Percentiles rank a stretch among this genome's conserved stretches.
phyloP scores from a whole-genome alignment of 1,140 invertebrate genomes.

The Lethrus apterus region DNA sequence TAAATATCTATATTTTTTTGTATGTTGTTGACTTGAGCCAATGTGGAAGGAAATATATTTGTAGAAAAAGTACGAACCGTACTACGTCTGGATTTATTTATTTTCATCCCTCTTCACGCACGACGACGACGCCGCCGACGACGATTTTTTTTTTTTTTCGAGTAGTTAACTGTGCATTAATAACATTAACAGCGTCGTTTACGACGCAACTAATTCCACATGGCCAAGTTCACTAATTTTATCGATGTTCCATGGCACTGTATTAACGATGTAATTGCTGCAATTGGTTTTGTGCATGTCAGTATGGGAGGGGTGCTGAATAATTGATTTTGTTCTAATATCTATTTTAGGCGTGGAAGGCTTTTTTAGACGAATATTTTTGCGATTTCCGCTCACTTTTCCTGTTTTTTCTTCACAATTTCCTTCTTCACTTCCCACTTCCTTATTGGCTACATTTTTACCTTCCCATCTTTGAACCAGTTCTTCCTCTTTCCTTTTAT shows the following conservation, averaged over 20 bases:
- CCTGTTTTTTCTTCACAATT: slow-evolving; percentile 3
- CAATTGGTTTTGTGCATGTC: too few species aligned
- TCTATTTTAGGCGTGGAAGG: too few species aligned
- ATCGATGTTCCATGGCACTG: slow-evolving; percentile 20
- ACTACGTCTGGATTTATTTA: neutral
- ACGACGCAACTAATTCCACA: slow-evolving; percentile 34
- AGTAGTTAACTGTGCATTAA: slow-evolving; percentile 10
- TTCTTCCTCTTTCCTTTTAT: too few species aligned
- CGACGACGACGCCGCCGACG: too few species aligned
- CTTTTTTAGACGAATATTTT: too few species aligned
- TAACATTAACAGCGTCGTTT: slow-evolving; percentile 22
- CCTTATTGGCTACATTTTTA: too few species aligned
- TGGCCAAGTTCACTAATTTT: slow-evolving; percentile 37
- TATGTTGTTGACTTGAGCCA: slow-evolving; percentile 42
- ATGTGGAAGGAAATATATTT: slow-evolving; percentile 42
- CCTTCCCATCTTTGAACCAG: too few species aligned
- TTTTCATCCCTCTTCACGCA: slow-evolving; percentile 4
- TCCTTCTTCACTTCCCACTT: too few species aligned
- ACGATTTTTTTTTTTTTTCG: neutral
- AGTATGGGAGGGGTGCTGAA: too few species aligned
- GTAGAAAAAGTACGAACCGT: slow-evolving; percentile 31
- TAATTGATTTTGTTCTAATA: too few species aligned
- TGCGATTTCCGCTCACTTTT: too few species aligned
- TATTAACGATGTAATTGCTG: slow-evolving; percentile 17
- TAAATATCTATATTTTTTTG: slow-evolving; percentile 30